phyloP scores from a whole-genome alignment of 2,888 invertebrate species.

The Drosophila antonietae region DNA sequence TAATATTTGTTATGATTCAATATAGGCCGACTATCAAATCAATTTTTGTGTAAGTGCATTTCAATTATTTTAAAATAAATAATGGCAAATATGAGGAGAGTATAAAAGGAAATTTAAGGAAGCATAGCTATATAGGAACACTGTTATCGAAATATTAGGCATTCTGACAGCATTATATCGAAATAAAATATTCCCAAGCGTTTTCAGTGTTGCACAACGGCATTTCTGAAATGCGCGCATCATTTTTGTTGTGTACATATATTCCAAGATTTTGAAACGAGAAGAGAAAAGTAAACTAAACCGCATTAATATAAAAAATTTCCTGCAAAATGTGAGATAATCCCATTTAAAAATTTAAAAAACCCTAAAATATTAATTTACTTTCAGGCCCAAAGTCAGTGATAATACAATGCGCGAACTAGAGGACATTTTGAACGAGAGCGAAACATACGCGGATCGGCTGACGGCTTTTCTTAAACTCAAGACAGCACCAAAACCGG shows the following conservation, averaged over 20 bases:
- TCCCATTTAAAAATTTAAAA: too few relatives aligned
- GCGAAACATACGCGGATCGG: conserved; percentile 40
- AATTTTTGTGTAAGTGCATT: not conserved
- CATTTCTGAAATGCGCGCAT: conserved; percentile 16
- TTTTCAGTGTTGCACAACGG: conserved; percentile 44
- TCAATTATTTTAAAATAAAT: not conserved
- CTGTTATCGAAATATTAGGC: conserved; percentile 17
- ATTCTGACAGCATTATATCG: conserved; percentile 5
- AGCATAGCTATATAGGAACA: not conserved
- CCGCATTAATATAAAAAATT: not conserved
- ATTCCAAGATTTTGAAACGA: not conserved
- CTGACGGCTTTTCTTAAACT: conserved; percentile 44
- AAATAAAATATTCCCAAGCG: not conserved
- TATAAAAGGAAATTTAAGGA: not conserved
- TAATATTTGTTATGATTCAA: not conserved
- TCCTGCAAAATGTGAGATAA: conserved; percentile 34
- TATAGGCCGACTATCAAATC: too few relatives aligned
- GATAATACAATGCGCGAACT: conserved; percentile 47
- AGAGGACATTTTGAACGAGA: conserved; percentile 52
- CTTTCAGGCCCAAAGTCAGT: conserved; percentile 33
- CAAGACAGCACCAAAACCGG: conserved; percentile 41
- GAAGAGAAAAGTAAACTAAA: not conserved
- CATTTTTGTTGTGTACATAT: conserved; percentile 31
- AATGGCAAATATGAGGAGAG: not conserved
- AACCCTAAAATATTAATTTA: not conserved